These are phyloP conservation scores for Zalophus californianus DNA, from an alignment of 2,797 vertebrate genomes.

Conservation along the genomic window DNA sequence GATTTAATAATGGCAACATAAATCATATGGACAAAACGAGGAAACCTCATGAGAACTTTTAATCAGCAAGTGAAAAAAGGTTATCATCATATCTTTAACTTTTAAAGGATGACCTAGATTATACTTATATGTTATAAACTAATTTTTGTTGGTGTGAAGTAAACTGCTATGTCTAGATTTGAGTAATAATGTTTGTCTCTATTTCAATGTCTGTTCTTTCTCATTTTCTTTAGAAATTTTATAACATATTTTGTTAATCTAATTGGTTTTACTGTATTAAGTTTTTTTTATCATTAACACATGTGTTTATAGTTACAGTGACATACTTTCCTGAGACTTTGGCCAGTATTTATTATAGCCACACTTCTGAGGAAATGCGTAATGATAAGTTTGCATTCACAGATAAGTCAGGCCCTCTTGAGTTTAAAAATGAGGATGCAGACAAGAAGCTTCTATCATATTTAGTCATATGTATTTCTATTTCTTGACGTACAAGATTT, in stretches of 20 bases:
- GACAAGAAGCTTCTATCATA: not conserved
- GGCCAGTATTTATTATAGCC: not conserved
- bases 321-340: not conserved
- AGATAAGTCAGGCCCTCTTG: not conserved
- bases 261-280: not conserved
- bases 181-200: not conserved
- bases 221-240: not conserved
- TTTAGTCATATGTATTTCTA: not conserved
- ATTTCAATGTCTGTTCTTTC: not conserved
- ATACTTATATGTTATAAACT: not conserved
- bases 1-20: not conserved
- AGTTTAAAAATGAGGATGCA: not conserved
- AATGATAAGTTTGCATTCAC: not conserved
- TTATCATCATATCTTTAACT: not conserved
- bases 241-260: not conserved
- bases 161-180: not conserved
- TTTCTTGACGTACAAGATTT: not conserved
- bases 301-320: not conserved
- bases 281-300: not conserved
- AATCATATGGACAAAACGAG: not conserved
- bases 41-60: not conserved
- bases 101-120: not conserved
- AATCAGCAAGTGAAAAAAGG: not conserved
- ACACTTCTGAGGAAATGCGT: not conserved
- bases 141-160: not conserved